Evolutionary conservation across 1,140 invertebrate species (phyloP).

Genomic region (Rhopalosiphum maidis): DNA sequence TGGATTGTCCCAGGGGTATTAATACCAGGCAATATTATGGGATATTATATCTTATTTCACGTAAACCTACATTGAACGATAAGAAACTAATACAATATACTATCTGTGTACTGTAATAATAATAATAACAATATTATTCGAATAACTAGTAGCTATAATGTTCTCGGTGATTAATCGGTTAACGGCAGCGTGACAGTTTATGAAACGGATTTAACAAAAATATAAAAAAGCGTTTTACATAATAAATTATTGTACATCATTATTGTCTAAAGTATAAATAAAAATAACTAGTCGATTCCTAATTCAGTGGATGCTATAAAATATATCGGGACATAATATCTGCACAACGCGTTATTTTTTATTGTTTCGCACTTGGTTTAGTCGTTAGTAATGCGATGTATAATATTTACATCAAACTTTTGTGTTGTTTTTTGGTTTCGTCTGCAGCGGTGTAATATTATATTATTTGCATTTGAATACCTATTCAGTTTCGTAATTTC

Average conservation of each 20-base stretch:
- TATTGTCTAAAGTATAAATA: background rate
- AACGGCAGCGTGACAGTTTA: background rate
- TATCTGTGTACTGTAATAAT: background rate
- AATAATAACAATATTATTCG: background rate
- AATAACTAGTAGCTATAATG: background rate
- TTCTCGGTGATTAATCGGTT: background rate
- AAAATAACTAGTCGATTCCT: background rate
- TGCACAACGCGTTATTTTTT: background rate
- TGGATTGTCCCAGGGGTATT: background rate
- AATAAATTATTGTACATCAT: background rate
- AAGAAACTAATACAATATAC: background rate
- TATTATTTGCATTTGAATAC: background rate
- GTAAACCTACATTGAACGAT: background rate
- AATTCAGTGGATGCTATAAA: background rate
- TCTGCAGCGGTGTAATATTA: background rate
- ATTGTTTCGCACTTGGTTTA: background rate
- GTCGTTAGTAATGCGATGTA: background rate
- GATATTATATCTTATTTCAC: background rate
- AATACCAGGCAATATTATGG: background rate
- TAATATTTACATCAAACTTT: background rate
- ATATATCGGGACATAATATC: background rate
- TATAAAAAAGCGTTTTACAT: background rate
- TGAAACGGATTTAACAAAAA: background rate
- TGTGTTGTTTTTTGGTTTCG: background rate
- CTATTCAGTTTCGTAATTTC: background rate